Conservation (phyloP, 2,113 vertebrate species). For the Chunga burmeisteri region DNA sequence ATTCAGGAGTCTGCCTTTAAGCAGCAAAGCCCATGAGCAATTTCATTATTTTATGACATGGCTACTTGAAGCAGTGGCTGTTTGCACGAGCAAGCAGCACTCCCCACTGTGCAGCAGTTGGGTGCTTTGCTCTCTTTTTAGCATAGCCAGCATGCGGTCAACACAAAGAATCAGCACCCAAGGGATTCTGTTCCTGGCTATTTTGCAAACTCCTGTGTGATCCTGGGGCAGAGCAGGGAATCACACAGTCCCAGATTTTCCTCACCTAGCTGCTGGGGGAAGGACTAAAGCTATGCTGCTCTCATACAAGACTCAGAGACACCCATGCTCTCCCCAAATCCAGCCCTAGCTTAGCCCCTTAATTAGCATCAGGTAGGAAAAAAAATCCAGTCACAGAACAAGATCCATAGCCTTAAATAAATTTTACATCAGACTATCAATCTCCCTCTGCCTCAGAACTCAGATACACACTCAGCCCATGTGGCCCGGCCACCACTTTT, state of each 20-base stretch:
- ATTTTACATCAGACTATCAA: background rate
- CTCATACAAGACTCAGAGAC: background rate
- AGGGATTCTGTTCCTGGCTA: background rate
- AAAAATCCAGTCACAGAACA: background rate
- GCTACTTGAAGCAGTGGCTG: background rate
- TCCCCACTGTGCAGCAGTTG: background rate
- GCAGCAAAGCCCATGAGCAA: background rate
- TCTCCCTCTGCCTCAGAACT: background rate
- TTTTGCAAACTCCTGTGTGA: background rate
- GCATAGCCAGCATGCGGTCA: background rate
- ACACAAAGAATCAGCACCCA: background rate
- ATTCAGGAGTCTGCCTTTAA: background rate
- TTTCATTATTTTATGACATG: background rate
- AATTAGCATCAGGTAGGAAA: background rate
- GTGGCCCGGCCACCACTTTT: background rate
- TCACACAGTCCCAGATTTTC: background rate
- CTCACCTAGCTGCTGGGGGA: background rate
- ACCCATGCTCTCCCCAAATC: background rate
- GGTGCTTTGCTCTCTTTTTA: background rate
- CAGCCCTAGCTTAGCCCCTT: background rate
- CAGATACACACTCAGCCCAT: too few relatives aligned
- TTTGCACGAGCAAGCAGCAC: background rate
- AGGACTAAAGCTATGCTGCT: background rate
- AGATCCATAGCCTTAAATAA: background rate
- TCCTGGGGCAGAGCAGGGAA: background rate